Conservation (phyloP, 2,113 vertebrate genomes). For the human (Homo sapiens) region DNA sequence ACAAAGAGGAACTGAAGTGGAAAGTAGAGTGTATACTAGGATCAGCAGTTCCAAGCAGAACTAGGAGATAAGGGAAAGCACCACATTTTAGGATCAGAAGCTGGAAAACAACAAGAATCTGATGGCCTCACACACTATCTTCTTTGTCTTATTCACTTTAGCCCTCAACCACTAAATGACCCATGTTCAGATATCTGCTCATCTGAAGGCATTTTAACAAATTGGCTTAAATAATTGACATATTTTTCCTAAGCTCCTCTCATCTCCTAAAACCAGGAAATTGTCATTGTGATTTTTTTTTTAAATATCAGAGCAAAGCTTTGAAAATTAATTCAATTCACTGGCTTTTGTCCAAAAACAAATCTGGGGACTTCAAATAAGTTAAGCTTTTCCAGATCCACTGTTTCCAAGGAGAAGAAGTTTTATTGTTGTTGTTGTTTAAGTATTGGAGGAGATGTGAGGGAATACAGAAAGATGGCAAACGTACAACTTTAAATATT, state of each 20-base stretch:
- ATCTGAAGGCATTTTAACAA: background rate
- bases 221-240: background rate
- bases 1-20: background rate
- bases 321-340: background rate
- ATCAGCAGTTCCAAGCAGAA: background rate
- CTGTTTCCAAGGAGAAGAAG: background rate
- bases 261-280: constrained; percentile 10
- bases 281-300: background rate
- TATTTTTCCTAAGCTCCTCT: background rate
- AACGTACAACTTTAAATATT: background rate
- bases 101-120: background rate
- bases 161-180: background rate
- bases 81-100: background rate
- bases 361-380: background rate
- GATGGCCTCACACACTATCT: background rate
- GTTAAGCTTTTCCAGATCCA: background rate
- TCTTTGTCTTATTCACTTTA: background rate
- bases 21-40: background rate
- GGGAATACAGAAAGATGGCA: background rate
- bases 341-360: background rate
- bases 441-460: background rate
- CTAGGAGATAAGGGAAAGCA: background rate
- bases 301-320: background rate
- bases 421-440: background rate
- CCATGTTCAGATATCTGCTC: background rate